These are phyloP conservation scores for Drosophila picticornis DNA, from an alignment of 2,888 invertebrate species.

Conservation along the genomic window DNA sequence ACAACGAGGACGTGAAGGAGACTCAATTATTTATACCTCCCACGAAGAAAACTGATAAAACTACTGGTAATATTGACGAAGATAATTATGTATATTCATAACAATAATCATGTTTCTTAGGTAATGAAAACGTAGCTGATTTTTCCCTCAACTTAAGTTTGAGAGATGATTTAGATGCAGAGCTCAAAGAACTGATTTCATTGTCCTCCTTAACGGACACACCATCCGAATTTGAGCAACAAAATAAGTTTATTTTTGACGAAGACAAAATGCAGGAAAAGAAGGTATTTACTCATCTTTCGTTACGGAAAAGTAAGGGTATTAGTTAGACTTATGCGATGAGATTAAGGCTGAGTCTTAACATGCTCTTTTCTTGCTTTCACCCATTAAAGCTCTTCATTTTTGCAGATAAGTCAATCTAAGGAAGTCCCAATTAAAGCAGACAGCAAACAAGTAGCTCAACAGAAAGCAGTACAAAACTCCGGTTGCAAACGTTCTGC, in stretches of 20 bases:
- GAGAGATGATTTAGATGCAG: constrained; percentile 37
- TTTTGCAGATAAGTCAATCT: background rate
- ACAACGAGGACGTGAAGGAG: constrained; percentile 33
- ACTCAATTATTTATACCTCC: constrained; percentile 38
- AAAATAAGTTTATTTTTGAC: background rate
- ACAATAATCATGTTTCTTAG: background rate
- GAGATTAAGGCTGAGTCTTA: background rate
- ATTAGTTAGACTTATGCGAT: background rate
- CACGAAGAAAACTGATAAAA: background rate
- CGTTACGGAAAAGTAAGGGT: background rate
- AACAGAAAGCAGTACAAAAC: background rate
- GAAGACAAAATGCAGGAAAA: background rate
- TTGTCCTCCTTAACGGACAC: constrained; percentile 27
- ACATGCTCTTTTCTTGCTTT: background rate
- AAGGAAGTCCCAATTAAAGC: background rate
- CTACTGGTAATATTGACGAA: constrained; percentile 21
- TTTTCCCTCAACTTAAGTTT: constrained; percentile 32
- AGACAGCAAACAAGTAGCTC: background rate
- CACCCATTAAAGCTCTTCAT: background rate
- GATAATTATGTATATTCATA: background rate
- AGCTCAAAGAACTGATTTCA: constrained; percentile 32
- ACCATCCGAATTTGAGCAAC: constrained; percentile 1
- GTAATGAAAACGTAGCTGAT: background rate
- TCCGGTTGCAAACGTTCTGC: constrained; percentile 3
- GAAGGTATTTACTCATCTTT: constrained; percentile 12